Base-by-base conservation (phyloP, 1,140 invertebrate genomes). In the Manduca sexta region DNA sequence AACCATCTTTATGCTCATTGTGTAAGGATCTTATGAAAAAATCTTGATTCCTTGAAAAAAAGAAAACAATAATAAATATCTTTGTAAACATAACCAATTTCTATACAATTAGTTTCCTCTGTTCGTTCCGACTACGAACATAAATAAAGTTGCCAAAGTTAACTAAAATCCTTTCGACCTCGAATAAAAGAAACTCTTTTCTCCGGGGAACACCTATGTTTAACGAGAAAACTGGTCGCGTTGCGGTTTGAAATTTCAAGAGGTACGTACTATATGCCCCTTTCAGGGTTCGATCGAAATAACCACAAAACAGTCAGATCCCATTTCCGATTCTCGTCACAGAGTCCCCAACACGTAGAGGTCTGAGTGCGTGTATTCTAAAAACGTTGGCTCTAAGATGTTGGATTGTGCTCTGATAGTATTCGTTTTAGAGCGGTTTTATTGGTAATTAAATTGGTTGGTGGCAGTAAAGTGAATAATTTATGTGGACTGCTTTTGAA, bases 281-380 rank as follows among this genome's bases (percentile, higher is more conserved):
- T 74, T 77, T 79, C 53, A 67, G 59, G 64, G 68, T 78, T 68
- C 69, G 69, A 83, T 71, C 65, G 74, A 65, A 73, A 69, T 75
- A 74, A 80, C 76, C 79, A 68, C 79, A 75, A 70, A 78, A 76
- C 72, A 74, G 74, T 80, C 62, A 46, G 58, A 68, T 64, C 67
- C 68, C 56, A 74, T 77, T 78, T 69, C 67, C 69, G 67, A 83
- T 83, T 83, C 79, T 60, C 59, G 69, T 77, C 76, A 80, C 76
- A 78, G 54, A 45, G 54, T 62, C 63, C 65, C 64, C 64, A 76
- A 73, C 69, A 71, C 64, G 63, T 49, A 59, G 65, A 60, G 70
- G 68, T 62, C 45, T 51, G 54, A 58, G 61, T 63, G 54, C n/a
- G n/a, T 57, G 57, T 65, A 69, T 69, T 66, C 50, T 45, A 45